Evolutionary conservation across 2,113 vertebrate species (phyloP).

Genomic region (Syngnathus typhle): DNA sequence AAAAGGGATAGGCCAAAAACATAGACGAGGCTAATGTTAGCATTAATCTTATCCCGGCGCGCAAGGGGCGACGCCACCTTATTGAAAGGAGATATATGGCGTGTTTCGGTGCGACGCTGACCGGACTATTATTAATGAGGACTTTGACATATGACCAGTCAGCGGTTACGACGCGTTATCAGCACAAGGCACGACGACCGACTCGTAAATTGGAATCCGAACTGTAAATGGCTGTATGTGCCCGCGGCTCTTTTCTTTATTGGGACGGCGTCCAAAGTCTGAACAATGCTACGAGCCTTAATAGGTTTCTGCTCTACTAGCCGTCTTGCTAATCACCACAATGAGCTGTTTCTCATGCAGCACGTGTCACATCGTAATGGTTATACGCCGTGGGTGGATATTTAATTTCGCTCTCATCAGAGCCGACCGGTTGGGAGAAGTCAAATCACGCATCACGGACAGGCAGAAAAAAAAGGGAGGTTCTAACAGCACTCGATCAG

Average conservation of each 20-base stretch:
- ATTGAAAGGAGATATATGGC: conserved; percentile 37
- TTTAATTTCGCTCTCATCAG: conserved; percentile 33
- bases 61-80: conserved; percentile 25
- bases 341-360: conserved; percentile 29
- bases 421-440: conserved; percentile 24
- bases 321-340: conserved; percentile 25
- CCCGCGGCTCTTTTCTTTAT: conserved; percentile 19
- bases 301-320: conserved; percentile 16
- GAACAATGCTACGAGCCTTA: conserved; percentile 6
- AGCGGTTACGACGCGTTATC: conserved; percentile 13
- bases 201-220: conserved; percentile 5
- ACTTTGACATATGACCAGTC: conserved; percentile 23
- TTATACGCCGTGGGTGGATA: conserved; percentile 13
- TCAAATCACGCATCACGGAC: conserved; percentile 7
- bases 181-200: conserved; percentile 14
- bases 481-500: background rate
- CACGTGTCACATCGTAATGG: conserved; percentile 29
- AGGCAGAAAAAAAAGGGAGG: background rate
- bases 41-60: conserved; percentile 26
- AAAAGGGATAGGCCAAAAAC: conserved; percentile 28
- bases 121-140: conserved; percentile 8
- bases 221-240: conserved; percentile 2
- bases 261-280: background rate
- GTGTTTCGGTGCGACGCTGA: conserved; percentile 10
- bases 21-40: conserved; percentile 8